Conservation (phyloP, 2,888 invertebrate species). For the Argyra leucocephala region DNA sequence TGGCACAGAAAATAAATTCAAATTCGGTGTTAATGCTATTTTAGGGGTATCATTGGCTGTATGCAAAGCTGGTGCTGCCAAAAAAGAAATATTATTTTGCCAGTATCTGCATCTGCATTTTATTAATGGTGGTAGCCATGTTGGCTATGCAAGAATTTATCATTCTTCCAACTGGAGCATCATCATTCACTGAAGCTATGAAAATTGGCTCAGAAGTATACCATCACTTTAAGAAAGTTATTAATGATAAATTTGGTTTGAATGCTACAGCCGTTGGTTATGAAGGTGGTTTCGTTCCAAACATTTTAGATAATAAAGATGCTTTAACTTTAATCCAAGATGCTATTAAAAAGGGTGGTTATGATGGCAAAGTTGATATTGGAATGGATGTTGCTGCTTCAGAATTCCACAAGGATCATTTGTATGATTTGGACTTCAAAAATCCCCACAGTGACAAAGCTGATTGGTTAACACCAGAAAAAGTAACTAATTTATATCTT, state of each 20-base stretch:
- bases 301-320: constrained; percentile 93
- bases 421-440: constrained; percentile 96
- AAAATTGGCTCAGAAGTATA: constrained; percentile 96
- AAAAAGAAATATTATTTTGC: constrained; percentile 85
- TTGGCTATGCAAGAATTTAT: constrained; percentile 98
- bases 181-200: constrained; percentile 93
- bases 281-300: constrained; percentile 99
- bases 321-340: constrained; percentile 75
- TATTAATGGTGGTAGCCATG: constrained; percentile 98
- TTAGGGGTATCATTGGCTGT: constrained; percentile 94
- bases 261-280: constrained; percentile 98
- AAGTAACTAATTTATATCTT: constrained; percentile 77
- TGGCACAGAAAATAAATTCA: constrained; percentile 95
- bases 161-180: constrained; percentile 89
- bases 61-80: constrained; percentile 94
- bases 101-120: constrained; percentile 98
- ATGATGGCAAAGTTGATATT: constrained; percentile 92
- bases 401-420: constrained; percentile 78
- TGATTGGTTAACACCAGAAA: constrained; percentile 70
- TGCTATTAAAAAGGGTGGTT: constrained; percentile 91
- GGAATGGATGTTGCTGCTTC: constrained; percentile 99
- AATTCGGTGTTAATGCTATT: constrained; percentile 94
- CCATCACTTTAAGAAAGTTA: constrained; percentile 93
- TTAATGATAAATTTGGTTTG: constrained; percentile 88
- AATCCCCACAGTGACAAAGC: constrained; percentile 80